Evolutionary conservation across 2,113 vertebrate species (phyloP).

Genomic region (Pterophyllum scalare): DNA sequence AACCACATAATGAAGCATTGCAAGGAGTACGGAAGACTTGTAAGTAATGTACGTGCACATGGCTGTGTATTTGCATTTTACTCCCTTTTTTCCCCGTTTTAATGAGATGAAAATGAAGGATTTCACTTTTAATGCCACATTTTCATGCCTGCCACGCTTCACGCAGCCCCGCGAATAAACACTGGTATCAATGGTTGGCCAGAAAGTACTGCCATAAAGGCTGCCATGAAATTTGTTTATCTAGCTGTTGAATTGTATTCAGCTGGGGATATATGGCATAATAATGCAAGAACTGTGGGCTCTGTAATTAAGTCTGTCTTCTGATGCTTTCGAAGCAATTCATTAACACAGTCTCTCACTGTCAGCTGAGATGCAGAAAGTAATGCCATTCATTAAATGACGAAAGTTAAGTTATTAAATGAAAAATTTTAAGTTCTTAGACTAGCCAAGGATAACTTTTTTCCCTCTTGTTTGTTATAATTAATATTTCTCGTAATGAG

Average conservation of each 20-base stretch:
- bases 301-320: conserved; percentile 83
- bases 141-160: conserved; percentile 82
- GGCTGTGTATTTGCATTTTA: conserved; percentile 80
- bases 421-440: conserved; percentile 63
- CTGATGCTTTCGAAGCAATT: conserved; percentile 83
- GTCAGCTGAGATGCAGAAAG: conserved; percentile 76
- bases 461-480: conserved; percentile 65
- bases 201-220: conserved; percentile 81
- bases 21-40: conserved; percentile 46
- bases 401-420: conserved; percentile 76
- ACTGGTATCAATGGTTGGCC: conserved; percentile 80
- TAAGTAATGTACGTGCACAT: conserved; percentile 60
- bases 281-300: conserved; percentile 75
- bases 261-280: conserved; percentile 78
- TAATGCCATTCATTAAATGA: conserved; percentile 72
- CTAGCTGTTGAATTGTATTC: conserved; percentile 75
- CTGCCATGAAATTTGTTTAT: conserved; percentile 81
- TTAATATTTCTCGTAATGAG: conserved; percentile 76
- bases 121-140: conserved; percentile 83
- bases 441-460: conserved; percentile 70
- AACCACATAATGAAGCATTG: conserved; percentile 51
- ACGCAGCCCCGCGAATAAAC: conserved; percentile 84
- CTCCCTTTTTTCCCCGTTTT: conserved; percentile 61
- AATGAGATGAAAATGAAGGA: conserved; percentile 90
- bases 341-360: conserved; percentile 79